Evolutionary conservation across 1,140 invertebrate genomes (phyloP).

Genomic region (Antheraea mylitta): DNA sequence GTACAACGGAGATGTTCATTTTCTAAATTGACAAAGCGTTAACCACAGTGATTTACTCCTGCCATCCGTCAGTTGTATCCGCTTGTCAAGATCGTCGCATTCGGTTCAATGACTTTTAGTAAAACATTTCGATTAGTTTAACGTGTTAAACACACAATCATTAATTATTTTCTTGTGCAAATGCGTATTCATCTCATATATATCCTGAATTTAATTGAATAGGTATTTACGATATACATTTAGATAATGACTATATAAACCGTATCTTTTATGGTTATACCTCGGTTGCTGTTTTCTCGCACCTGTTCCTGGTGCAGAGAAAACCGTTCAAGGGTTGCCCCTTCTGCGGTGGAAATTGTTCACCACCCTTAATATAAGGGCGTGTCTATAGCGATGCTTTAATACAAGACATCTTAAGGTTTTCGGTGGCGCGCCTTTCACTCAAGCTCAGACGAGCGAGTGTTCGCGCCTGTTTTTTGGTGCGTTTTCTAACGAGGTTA

Average conservation of each 20-base stretch:
- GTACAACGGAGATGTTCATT: constrained; percentile 15
- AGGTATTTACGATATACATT: not conserved
- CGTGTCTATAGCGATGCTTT: too few relatives aligned
- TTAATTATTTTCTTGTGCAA: not conserved
- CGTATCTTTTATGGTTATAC: too few relatives aligned
- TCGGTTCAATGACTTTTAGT: constrained; percentile 16
- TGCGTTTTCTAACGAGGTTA: too few relatives aligned
- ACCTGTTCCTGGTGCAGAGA: too few relatives aligned
- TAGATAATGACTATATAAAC: not conserved
- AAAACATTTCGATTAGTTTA: constrained; percentile 4
- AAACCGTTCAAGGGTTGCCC: too few relatives aligned
- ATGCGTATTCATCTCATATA: not conserved
- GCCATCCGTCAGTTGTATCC: constrained; percentile 18
- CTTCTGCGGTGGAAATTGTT: too few relatives aligned
- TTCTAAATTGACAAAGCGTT: constrained; percentile 18
- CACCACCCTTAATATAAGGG: too few relatives aligned
- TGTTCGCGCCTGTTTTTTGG: too few relatives aligned
- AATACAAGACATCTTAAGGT: too few relatives aligned
- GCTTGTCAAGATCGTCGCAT: constrained; percentile 11
- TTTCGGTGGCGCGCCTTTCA: too few relatives aligned
- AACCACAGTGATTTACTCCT: constrained; percentile 18
- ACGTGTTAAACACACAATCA: constrained; percentile 8
- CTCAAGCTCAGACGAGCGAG: too few relatives aligned
- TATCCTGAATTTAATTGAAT: not conserved
- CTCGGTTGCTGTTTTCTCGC: too few relatives aligned